A percentile compares a stretch with the other conserved stretches of the same genome.
Conservation (phyloP, 1,140 invertebrate species). For the Cydia pomonella region DNA sequence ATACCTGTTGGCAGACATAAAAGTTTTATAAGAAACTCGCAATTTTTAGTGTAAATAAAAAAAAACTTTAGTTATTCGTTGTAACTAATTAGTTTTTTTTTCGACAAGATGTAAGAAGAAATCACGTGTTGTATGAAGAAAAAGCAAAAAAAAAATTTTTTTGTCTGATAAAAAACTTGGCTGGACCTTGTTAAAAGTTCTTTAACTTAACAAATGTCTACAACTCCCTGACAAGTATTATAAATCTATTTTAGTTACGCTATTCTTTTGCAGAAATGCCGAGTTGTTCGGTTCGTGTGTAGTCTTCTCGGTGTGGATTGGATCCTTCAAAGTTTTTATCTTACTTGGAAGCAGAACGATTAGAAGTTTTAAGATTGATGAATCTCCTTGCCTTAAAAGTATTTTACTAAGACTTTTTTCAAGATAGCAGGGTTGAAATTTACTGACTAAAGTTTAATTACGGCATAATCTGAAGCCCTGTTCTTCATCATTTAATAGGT, state of each 20-base stretch:
- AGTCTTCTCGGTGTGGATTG: conserved; percentile 9
- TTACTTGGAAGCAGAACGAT: conserved; percentile 44
- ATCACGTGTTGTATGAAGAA: no score
- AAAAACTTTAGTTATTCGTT: no score
- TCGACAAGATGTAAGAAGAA: no score
- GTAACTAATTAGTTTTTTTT: no score
- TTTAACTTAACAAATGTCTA: conserved; percentile 3
- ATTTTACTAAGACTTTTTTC: conserved; percentile 41
- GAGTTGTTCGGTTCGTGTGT: conserved; percentile 16
- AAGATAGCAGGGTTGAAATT: conserved; percentile 44
- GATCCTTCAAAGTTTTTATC: conserved; percentile 39
- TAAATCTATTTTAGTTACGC: conserved; percentile 13
- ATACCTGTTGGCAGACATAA: no score
- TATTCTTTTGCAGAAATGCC: not conserved
- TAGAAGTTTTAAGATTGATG: conserved; percentile 58
- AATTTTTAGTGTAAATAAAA: no score
- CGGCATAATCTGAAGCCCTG: conserved; percentile 22
- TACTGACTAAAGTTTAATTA: conserved; percentile 43
- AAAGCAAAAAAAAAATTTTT: no score
- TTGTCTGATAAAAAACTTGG: no score
- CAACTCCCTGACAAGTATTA: not conserved
- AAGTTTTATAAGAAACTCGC: no score
- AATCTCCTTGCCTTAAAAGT: conserved; percentile 46
- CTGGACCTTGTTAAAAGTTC: conserved; percentile 22
- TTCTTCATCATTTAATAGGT: conserved; percentile 5